A percentile compares a stretch with the other conserved stretches of the same genome.
These are phyloP conservation scores for Manis crassicaudata DNA, from an alignment of 2,797 vertebrate species.

Conservation along the genomic window DNA sequence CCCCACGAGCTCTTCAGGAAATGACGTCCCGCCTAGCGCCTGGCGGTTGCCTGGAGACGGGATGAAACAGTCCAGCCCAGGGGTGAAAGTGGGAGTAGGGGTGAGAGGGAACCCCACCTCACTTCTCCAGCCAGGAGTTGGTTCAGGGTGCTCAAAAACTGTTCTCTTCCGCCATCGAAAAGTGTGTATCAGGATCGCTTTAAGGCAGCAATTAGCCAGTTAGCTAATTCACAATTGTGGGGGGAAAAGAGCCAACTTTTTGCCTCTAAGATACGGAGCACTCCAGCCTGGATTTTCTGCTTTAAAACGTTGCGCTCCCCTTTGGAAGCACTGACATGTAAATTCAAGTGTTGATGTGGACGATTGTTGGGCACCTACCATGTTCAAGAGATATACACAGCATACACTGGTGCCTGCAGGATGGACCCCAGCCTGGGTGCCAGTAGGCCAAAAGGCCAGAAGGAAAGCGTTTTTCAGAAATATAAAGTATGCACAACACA, in stretches of 20 bases:
- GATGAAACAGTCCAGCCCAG: constrained; percentile 81
- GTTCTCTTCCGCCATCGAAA: background rate
- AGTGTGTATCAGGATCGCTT: background rate
- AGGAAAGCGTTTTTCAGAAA: background rate
- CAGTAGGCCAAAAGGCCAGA: background rate
- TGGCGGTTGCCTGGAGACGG: constrained; percentile 84
- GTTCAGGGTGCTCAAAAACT: background rate
- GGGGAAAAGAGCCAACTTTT: constrained; percentile 55
- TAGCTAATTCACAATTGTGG: constrained; percentile 36
- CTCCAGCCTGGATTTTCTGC: background rate
- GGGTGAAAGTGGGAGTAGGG: constrained; percentile 52
- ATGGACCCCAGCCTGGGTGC: background rate
- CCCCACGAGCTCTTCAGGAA: constrained; percentile 82
- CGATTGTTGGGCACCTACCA: background rate
- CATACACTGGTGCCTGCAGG: background rate
- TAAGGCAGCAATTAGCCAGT: background rate
- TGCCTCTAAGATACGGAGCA: background rate
- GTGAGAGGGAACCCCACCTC: background rate
- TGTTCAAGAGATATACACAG: background rate
- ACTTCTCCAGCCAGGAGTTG: background rate
- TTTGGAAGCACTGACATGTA: background rate
- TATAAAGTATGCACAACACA: background rate
- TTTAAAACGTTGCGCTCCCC: background rate
- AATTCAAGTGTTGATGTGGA: background rate
- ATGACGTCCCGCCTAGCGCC: constrained; percentile 81